Conservation (phyloP, 1,140 invertebrate species). For the Zaprionus africanus region DNA sequence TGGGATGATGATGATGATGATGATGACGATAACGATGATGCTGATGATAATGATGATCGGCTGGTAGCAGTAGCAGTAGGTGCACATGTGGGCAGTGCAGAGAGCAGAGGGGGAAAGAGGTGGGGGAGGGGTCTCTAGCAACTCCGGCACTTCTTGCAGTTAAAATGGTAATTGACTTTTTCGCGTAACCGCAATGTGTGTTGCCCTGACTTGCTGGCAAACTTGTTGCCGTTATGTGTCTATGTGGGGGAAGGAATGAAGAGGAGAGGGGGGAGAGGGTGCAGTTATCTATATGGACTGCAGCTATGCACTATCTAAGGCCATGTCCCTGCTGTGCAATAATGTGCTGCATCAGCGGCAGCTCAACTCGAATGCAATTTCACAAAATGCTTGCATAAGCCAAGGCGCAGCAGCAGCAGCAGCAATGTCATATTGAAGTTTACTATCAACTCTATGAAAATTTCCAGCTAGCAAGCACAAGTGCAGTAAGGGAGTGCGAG, state of each 20-base stretch:
- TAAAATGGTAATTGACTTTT: slow-evolving; percentile 82
- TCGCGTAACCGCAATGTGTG: slow-evolving; percentile 77
- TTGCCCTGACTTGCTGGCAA: slow-evolving; percentile 52
- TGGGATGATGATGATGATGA: slow-evolving; percentile 17
- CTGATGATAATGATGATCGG: slow-evolving; percentile 14
- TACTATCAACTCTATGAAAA: slow-evolving; percentile 77
- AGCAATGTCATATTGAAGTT: slow-evolving; percentile 81
- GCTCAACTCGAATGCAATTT: slow-evolving; percentile 73
- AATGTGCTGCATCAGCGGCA: slow-evolving; percentile 60
- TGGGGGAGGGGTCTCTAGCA: neutral
- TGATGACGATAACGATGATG: slow-evolving; percentile 18
- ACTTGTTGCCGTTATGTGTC: slow-evolving; percentile 66
- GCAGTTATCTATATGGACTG: slow-evolving; percentile 5
- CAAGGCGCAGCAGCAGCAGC: slow-evolving; percentile 49
- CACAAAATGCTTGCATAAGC: slow-evolving; percentile 76
- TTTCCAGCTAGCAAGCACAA: slow-evolving; percentile 47
- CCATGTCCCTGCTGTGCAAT: slow-evolving; percentile 53
- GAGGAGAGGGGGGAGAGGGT: neutral
- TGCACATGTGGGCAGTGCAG: neutral
- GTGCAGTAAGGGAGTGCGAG: neutral
- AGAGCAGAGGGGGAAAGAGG: neutral
- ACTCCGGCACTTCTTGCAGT: slow-evolving; percentile 57
- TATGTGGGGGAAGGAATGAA: neutral
- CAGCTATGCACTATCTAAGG: slow-evolving; percentile 9
- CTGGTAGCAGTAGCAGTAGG: slow-evolving; percentile 33